Conservation (phyloP, 2,797 vertebrate species). For the Podarcis lilfordi region DNA sequence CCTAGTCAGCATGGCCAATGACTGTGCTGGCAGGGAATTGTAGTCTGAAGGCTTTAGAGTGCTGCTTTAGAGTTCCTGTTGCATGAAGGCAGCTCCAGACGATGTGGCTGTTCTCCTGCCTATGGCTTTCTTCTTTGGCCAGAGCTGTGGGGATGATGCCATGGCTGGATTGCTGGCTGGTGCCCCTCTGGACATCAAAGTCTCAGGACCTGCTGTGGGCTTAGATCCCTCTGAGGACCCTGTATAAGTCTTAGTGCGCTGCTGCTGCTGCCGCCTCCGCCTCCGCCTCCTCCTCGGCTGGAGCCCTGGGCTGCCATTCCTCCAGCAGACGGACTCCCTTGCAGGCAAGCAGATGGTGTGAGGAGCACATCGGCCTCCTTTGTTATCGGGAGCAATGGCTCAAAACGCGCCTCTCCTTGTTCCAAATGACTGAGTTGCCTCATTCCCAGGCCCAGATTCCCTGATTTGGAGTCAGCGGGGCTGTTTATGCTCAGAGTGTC, state of each 20-base stretch:
- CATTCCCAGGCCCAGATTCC: conserved; percentile 62
- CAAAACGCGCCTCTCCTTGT: conserved; percentile 51
- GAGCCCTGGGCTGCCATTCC: background rate
- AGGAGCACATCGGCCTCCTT: background rate
- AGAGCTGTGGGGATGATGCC: background rate
- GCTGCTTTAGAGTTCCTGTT: background rate
- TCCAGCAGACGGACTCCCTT: background rate
- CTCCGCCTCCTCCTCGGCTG: background rate
- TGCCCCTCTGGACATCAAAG: background rate
- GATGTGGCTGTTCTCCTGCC: background rate
- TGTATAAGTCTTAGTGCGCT: background rate
- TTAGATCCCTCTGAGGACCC: background rate
- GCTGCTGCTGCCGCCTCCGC: background rate
- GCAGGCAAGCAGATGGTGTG: background rate
- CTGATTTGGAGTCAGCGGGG: conserved; percentile 60
- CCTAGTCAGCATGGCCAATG: too few relatives aligned
- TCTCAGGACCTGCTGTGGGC: background rate
- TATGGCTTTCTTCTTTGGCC: background rate
- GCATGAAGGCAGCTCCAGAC: background rate
- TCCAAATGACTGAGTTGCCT: conserved; percentile 55
- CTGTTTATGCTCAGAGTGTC: conserved; percentile 61
- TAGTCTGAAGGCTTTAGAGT: too few relatives aligned
- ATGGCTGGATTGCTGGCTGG: background rate
- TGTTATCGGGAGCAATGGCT: conserved; percentile 43
- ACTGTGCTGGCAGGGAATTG: too few relatives aligned